phyloP scores from a whole-genome alignment of 53 echinoderm and acorn worm species.

The Astropecten irregularis region DNA sequence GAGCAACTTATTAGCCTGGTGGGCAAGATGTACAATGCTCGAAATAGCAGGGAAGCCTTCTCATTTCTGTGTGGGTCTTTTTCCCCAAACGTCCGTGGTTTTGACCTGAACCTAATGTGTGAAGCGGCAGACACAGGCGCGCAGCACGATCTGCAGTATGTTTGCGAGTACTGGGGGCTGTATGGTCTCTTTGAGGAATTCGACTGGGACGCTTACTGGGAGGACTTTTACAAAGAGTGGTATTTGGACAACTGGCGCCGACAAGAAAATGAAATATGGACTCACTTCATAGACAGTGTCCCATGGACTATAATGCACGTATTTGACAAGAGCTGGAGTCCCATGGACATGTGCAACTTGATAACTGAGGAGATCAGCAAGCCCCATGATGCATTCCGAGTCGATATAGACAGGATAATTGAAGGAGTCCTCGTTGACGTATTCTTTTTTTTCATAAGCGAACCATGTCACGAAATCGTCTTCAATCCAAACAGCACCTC shows the following conservation, averaged over 20 bases:
- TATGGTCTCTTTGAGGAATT: background rate
- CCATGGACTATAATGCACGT: background rate
- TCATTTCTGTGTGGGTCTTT: slow-evolving; percentile 53
- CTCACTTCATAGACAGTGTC: background rate
- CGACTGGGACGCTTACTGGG: slow-evolving; percentile 9
- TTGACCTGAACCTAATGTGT: slow-evolving; percentile 58
- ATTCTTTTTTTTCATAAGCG: background rate
- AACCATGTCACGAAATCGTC: background rate
- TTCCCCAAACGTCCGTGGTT: slow-evolving; percentile 34
- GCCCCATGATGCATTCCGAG: background rate
- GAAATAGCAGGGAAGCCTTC: slow-evolving; percentile 36
- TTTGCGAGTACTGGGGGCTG: slow-evolving; percentile 27
- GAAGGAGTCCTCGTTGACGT: background rate
- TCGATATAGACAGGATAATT: background rate
- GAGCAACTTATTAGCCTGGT: slow-evolving; percentile 27
- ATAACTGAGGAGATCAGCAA: background rate
- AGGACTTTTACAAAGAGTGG: background rate
- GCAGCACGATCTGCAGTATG: background rate
- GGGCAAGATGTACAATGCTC: slow-evolving; percentile 61
- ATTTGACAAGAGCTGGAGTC: background rate
- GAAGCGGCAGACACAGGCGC: slow-evolving; percentile 7
- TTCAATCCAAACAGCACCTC: background rate
- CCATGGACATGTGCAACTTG: background rate
- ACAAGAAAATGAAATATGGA: background rate
- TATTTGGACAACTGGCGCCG: slow-evolving; percentile 8